phyloP scores from a whole-genome alignment of 2,797 vertebrate genomes.

The Sebastes taczanowskii region DNA sequence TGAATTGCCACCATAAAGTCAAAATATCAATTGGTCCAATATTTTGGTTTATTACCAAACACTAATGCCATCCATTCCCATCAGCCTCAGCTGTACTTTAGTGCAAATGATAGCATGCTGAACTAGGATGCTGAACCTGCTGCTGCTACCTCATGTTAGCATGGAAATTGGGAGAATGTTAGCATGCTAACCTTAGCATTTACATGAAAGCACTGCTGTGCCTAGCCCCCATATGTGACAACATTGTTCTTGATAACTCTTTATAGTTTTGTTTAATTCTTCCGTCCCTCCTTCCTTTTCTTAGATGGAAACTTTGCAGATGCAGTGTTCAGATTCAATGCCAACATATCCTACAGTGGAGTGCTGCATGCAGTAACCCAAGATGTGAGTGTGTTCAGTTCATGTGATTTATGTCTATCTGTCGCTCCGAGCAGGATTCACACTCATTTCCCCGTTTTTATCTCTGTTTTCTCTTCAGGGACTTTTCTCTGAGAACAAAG shows the following conservation, averaged over 20 bases:
- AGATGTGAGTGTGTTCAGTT: slow-evolving; percentile 87
- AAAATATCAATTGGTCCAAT: not conserved
- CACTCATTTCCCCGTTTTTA: not conserved
- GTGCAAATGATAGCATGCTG: not conserved
- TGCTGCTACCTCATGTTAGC: not conserved
- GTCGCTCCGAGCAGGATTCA: not conserved
- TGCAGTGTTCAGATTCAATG: slow-evolving; percentile 97
- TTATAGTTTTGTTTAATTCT: not conserved
- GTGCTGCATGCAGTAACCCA: slow-evolving; percentile 98
- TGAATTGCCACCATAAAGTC: not conserved
- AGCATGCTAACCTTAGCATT: not conserved
- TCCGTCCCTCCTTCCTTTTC: not conserved
- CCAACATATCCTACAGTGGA: slow-evolving; percentile 98
- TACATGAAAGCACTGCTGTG: not conserved
- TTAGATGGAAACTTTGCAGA: slow-evolving; percentile 96
- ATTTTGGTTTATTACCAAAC: not conserved
- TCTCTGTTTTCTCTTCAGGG: slow-evolving; percentile 79
- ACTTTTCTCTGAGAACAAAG: slow-evolving; percentile 99
- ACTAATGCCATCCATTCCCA: not conserved
- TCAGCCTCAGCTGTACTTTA: not conserved
- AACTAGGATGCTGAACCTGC: not conserved
- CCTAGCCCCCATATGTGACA: no score
- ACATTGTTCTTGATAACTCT: not conserved
- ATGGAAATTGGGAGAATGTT: not conserved
- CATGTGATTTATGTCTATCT: not conserved